Evolutionary conservation across 2,113 vertebrate genomes (phyloP).

Genomic region (Phylloscopus trochilus): DNA sequence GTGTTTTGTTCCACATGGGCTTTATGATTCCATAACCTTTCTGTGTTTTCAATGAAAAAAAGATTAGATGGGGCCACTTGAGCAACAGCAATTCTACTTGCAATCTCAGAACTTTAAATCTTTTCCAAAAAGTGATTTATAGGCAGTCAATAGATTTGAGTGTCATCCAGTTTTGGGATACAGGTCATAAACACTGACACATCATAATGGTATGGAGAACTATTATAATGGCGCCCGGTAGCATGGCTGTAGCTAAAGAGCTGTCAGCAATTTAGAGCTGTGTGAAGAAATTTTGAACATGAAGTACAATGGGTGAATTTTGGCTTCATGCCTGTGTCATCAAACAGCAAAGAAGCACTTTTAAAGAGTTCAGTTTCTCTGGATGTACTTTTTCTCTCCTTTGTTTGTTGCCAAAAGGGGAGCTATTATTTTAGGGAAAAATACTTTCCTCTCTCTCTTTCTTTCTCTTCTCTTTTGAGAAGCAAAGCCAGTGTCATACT

Average conservation of each 20-base stretch:
- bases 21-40: constrained; percentile 21
- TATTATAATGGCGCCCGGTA: background rate
- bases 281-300: constrained; percentile 34
- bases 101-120: constrained; percentile 24
- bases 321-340: constrained; percentile 60
- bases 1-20: constrained; percentile 25
- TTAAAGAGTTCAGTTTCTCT: constrained; percentile 22
- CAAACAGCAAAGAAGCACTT: constrained; percentile 38
- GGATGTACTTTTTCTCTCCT: constrained; percentile 31
- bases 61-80: constrained; percentile 12
- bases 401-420: constrained; percentile 60
- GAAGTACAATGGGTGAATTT: constrained; percentile 58
- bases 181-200: constrained; percentile 53
- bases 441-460: background rate
- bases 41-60: constrained; percentile 54
- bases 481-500: background rate
- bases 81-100: constrained; percentile 22
- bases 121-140: constrained; percentile 51
- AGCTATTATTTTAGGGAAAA: constrained; percentile 54
- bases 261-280: constrained; percentile 35
- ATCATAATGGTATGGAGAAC: background rate
- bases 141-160: constrained; percentile 49
- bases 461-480: background rate
- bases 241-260: constrained; percentile 20
- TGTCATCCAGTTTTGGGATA: constrained; percentile 31